A percentile compares a stretch with the other conserved stretches of the same genome.
Conservation (phyloP, 2,888 invertebrate species). For the Kryphioiulus occultus region DNA sequence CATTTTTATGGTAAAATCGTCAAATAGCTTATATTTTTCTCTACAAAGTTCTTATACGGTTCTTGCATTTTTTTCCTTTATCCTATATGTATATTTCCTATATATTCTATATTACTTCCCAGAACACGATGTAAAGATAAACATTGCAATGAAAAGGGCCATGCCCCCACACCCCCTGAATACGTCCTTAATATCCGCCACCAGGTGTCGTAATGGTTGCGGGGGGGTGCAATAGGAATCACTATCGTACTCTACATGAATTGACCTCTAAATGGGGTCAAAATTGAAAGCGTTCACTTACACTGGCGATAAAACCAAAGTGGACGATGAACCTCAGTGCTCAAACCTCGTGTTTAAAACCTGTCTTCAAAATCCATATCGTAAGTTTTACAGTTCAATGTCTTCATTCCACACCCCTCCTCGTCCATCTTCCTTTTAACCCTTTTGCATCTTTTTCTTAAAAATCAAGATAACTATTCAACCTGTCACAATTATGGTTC, state of each 20-base stretch:
- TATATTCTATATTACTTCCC: no score
- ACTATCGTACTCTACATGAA: neutral
- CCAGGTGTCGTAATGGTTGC: neutral
- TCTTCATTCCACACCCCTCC: neutral
- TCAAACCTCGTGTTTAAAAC: constrained; percentile 5
- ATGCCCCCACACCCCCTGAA: no score
- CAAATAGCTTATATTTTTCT: no score
- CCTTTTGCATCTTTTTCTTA: neutral
- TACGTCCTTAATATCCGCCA: no score
- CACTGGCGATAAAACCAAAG: neutral
- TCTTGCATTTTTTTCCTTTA: no score
- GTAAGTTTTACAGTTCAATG: neutral
- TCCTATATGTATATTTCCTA: no score
- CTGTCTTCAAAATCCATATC: neutral
- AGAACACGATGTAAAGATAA: no score
- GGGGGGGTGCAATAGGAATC: neutral
- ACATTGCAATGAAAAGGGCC: no score
- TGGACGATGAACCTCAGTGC: neutral
- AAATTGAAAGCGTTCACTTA: neutral
- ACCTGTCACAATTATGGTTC: neutral
- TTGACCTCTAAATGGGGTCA: neutral
- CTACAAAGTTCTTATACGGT: no score
- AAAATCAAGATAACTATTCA: neutral
- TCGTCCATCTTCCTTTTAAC: no score
- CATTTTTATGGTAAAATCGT: no score